Base-by-base conservation (phyloP, 2,888 invertebrate species). In the Drosophila koepferae region DNA sequence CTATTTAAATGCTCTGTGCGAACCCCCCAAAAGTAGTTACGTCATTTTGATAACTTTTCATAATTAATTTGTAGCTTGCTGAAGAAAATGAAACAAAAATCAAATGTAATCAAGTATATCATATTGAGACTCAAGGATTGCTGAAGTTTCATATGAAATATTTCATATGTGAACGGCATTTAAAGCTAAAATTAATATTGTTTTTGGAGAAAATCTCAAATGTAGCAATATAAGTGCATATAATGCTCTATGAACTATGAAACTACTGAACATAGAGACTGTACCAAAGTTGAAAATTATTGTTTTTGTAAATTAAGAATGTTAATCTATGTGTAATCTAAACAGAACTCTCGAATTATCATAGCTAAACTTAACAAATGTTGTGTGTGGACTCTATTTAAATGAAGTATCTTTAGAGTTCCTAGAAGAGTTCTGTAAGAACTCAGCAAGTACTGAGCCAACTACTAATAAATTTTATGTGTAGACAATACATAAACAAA, bases 51-150 rank as follows among this genome's bases (percentile, higher is more conserved):
- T 23, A 23, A 23, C 16, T 16, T 6, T 1, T 43, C 10, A 18
- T 18, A 4, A 1, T 4, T 9, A 9, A 46, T 16, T 46, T 46
- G 1, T 31, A 20, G 16, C 36, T 1, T 2, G 3, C 7, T 9
- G 4, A 43, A 48, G n/a, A 28, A 28, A 28, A 28, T 60, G 74
- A 75, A 59, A n/a, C 28, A 7, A 36, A 66, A 77, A 54, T 44
- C 65, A 58, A 77, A 70, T 46, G n/a, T 20, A 31, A 36, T 16
- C 18, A 16, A 16, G 9, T 36, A n/a, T 12, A 20, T 6, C 28
- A 28, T 28, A 18, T 4, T 51, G 5, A 1, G 14, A 10, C 7
- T 36, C 18, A 20, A 12, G 53, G 20, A 36, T 36, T 36, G 38
- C 16, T 23, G 16, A 23, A 16, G 14, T 53, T 20, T 14, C 20